Evolutionary conservation across 2,113 vertebrate species (phyloP), one percentile per base, ranked within the genome.

Genomic region (Entelurus aequoreus): DNA sequence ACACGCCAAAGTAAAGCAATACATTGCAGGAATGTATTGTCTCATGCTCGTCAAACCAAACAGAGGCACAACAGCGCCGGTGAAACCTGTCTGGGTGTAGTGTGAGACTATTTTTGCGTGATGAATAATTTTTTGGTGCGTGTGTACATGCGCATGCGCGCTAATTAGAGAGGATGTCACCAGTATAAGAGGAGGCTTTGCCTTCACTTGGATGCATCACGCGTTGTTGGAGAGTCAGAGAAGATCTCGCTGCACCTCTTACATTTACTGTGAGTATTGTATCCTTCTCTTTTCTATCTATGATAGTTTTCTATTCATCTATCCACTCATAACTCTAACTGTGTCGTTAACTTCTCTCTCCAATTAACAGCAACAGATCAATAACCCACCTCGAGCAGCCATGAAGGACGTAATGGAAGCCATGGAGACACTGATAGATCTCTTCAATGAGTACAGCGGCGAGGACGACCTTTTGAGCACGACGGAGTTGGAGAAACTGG

Each of bases 401-500:
- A 90, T 90, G 90, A 72, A 86, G 62, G 84, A 79, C 16, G 63
- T 91, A 63, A 88, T 90, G 38, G 44, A 74, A 4, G 62, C 72
- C 55, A 85, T 91, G 28, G 59, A 61, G 4, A 74, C 73, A 54
- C 78, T 89, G 5, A 85, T 86, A 49, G 89, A 89, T 1, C 60
- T 90, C 16, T 90, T 89, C 57, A 54, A 84, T 65, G 73, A 89
- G 21, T 88, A 88, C 13, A 75, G 83, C 1, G 72, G 75, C 0
- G 65, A 69, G 7, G 87, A 76, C 4, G 72, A 75, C 3, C 50
- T 79, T 59, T 42, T 91, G 12, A 89, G 59, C 62, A 63, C 54
- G 19, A 61, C 66, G 0, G 87, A 90, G 67, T 59, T 91, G 1
- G 69, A 78, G 53, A 44, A 49, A 12, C 16, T 89, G 36, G 9